Evolutionary conservation across 2,888 invertebrate species (phyloP), one percentile per base, ranked within the genome.

Genomic region (Flabesymbios commensalis): DNA sequence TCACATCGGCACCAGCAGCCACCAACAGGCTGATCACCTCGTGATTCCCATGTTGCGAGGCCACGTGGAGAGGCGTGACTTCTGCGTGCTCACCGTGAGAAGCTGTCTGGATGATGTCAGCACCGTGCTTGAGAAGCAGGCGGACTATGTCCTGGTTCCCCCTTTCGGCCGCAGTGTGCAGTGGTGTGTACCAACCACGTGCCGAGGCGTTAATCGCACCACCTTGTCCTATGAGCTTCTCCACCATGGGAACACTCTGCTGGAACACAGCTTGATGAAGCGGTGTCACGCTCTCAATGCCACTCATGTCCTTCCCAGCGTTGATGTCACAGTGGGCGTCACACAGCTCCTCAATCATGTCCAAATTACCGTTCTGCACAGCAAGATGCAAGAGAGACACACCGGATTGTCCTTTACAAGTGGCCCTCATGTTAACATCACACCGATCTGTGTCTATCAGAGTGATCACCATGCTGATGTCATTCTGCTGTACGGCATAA

Each of bases 401-500:
- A 17, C 61, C 52, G 32, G 29, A 28, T 32, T 70, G 70, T 33
- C 63, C 54, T 10, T 61, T 55, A 26, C 66, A 51, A 29, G 54
- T 54, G 7, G 68, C 67, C 26, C 22, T 41, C 10, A 67, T 54
- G 39, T 64, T 48, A 32, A 59, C 54, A 17, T 60, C 42, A n/a
- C 61, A 66, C 14, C 60, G 62, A 33, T 63, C 48, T 10, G 36
- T 19, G 3, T 67, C 36, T 0, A 70, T 57, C 7, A 42, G 32
- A 7, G 54, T 39, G 42, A 66, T 53, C 14, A 47, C 48, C 0
- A 56, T 31, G 42, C 66, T 54, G 14, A 67, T 68, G n/a, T n/a
- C n/a, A n/a, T n/a, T n/a, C 42, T 68, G 65, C 53, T 71, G 68
- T 3, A 68, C 56, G 17, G 71, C 70, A 43, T 71, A 71, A 28